Conservation (phyloP, 2,888 invertebrate species). For the Isotomurus palustris region DNA sequence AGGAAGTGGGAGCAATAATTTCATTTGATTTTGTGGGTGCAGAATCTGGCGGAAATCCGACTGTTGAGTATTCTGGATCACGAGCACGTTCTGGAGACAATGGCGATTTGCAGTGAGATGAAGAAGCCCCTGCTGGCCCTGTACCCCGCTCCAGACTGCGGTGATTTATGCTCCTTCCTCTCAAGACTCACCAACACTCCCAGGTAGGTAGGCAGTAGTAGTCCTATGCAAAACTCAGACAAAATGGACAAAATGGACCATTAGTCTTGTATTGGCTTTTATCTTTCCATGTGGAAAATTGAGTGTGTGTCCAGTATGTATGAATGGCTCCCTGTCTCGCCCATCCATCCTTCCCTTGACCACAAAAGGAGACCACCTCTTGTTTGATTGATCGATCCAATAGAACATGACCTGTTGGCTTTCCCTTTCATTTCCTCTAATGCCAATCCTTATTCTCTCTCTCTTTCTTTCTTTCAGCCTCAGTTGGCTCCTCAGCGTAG, state of each 20-base stretch:
- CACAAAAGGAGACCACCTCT: conserved; percentile 12
- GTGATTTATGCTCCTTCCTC: conserved; percentile 45
- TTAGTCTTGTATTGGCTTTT: conserved; percentile 11
- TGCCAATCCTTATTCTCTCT: background rate
- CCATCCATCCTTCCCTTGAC: conserved; percentile 4
- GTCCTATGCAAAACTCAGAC: background rate
- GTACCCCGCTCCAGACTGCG: conserved; percentile 45
- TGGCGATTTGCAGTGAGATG: conserved; percentile 42
- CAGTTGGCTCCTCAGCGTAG: conserved; percentile 43
- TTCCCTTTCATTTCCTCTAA: background rate
- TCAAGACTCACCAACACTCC: conserved; percentile 44
- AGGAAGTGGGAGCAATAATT: background rate
- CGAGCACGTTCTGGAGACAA: conserved; percentile 43
- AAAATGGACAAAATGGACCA: conserved; percentile 14
- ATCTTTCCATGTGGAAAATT: conserved; percentile 14
- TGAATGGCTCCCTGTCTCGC: background rate
- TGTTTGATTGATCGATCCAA: conserved; percentile 12
- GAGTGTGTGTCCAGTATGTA: background rate
- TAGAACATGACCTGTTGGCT: conserved; percentile 14
- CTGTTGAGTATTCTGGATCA: conserved; percentile 44
- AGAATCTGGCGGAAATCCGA: conserved; percentile 43
- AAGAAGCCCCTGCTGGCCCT: conserved; percentile 41
- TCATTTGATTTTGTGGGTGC: conserved; percentile 17
- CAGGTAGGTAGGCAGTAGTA: conserved; percentile 27
- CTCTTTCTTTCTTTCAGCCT: conserved; percentile 27